Conservation (phyloP, 2,888 invertebrate genomes). For the Drosophila austrosaltans region DNA sequence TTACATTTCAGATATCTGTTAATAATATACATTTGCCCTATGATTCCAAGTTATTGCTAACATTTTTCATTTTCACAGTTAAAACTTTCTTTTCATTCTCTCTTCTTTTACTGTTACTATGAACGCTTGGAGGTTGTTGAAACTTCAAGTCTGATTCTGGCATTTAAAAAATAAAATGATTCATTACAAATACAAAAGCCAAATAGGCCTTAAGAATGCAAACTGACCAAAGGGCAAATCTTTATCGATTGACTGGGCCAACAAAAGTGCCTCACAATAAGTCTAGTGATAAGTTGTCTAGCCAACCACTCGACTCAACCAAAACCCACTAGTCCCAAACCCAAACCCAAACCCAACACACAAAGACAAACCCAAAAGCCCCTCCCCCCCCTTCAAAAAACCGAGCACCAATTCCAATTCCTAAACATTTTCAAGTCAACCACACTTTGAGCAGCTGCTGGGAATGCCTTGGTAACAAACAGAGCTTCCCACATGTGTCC, state of each 20-base stretch:
- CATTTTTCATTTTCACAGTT: too few relatives aligned
- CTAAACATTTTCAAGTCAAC: slow-evolving; percentile 26
- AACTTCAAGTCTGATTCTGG: background rate
- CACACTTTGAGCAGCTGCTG: slow-evolving; percentile 32
- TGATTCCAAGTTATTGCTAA: too few relatives aligned
- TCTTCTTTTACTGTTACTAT: background rate
- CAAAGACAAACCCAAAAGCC: slow-evolving; percentile 10
- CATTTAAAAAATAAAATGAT: slow-evolving; percentile 1
- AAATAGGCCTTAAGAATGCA: background rate
- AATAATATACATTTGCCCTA: too few relatives aligned
- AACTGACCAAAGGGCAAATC: slow-evolving; percentile 9
- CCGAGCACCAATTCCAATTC: slow-evolving; percentile 1
- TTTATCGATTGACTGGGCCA: slow-evolving; percentile 27
- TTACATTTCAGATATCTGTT: too few relatives aligned
- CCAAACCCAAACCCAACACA: slow-evolving; percentile 29
- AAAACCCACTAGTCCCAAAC: slow-evolving; percentile 9
- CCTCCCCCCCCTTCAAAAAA: background rate
- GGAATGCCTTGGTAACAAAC: slow-evolving; percentile 41
- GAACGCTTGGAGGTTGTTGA: background rate
- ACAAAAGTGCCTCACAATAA: slow-evolving; percentile 18
- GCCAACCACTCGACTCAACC: slow-evolving; percentile 32
- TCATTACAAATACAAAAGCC: background rate
- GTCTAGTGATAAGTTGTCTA: slow-evolving; percentile 42
- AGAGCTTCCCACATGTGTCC: slow-evolving; percentile 19
- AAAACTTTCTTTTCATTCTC: background rate